phyloP scores from a whole-genome alignment of 2,797 vertebrate species.

The Hypotaenidia okinawae region DNA sequence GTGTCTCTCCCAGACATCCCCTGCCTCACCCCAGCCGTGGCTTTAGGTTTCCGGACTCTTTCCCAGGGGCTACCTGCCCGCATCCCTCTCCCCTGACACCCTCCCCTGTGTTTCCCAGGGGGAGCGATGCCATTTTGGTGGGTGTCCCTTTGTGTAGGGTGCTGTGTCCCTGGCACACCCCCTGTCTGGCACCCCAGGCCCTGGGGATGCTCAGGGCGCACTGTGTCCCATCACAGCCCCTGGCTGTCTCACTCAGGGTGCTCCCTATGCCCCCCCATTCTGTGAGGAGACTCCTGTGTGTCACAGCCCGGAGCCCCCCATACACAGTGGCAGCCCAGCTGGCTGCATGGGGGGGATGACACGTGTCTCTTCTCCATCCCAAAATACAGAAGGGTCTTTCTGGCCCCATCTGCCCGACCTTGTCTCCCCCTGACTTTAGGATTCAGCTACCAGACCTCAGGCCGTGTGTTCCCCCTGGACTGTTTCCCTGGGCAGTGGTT shows the following conservation, averaged over 20 bases:
- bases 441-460: background rate
- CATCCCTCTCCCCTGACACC: rapidly evolving
- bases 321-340: rapidly evolving
- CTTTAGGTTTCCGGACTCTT: background rate
- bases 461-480: rapidly evolving
- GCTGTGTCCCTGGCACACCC: background rate
- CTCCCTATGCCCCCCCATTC: rapidly evolving
- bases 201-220: rapidly evolving
- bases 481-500: background rate
- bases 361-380: background rate
- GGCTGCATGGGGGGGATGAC: background rate
- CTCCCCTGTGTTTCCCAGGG: background rate
- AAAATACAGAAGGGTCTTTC: background rate
- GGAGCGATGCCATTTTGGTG: rapidly evolving
- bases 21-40: background rate
- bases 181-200: background rate
- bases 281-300: rapidly evolving
- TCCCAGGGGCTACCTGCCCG: background rate
- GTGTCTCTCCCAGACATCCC: too few relatives aligned
- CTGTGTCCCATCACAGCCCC: background rate
- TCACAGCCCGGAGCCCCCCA: background rate
- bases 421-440: background rate
- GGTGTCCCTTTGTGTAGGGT: background rate
- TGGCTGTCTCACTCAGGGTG: rapidly evolving
- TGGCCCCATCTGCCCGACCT: background rate